Evolutionary conservation across 2,113 vertebrate species (phyloP), one percentile per base, ranked within the genome.

Genomic region (Gambusia affinis): DNA sequence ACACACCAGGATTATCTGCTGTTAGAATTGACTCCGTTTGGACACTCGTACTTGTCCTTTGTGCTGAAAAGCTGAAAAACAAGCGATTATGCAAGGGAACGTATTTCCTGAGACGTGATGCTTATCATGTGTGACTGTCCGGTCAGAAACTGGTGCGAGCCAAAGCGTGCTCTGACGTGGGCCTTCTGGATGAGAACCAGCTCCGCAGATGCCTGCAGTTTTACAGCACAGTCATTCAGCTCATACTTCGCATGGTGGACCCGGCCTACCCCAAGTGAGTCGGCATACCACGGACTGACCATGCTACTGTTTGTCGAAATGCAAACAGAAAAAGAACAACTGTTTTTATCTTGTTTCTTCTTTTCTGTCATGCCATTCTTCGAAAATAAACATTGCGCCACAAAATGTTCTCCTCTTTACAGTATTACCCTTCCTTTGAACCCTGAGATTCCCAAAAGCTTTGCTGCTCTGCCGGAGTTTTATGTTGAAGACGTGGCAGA

Each of bases 401-500:
- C 62, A 28, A 35, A 42, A 47, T 73, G 67, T 70, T 29, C 73
- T 72, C 17, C 27, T 78, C 24, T 30, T 35, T 12, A 6, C 92
- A 99, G 98, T 72, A 85, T 98, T 68, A 95, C 92, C 89, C 91
- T 99, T 94, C 98, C 98, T 86, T 93, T 99, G 94, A 96, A 94
- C 90, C 93, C 95, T 39, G 98, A 99, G 68, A 95, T 99, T 83
- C 97, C 98, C 33, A 98, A 97, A 94, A 97, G 96, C 64, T 99
- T 99, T 91, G 98, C 98, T 88, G 97, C 97, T 77, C 94, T 99
- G 85, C 98, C 98, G 0, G 98, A 99, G 90, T 99, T 99, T 92
- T 99, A 99, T 78, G 95, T 99, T 86, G 98, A 99, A 95, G 98
- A 99, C 85, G 95, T 99, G 88, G 98, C 98, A 4, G 98, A 99